Conservation (phyloP, 2,797 vertebrate genomes). For the Macropodus opercularis region DNA sequence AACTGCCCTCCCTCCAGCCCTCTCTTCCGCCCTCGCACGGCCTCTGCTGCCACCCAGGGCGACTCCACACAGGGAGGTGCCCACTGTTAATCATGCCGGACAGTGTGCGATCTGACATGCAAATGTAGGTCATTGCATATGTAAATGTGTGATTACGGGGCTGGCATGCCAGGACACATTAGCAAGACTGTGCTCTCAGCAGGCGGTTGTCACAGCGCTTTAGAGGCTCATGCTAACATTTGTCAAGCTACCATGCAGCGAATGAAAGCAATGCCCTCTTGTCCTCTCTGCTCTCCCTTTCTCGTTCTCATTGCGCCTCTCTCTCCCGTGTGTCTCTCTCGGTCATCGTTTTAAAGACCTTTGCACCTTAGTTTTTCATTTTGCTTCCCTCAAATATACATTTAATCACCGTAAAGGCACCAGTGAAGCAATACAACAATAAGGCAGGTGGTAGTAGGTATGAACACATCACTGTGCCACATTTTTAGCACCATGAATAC, state of each 20-base stretch:
- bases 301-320: too few species aligned
- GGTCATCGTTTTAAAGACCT: conserved; percentile 19
- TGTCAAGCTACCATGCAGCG: conserved; percentile 90
- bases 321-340: conserved; percentile 9
- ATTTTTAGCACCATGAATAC: conserved; percentile 1
- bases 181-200: conserved; percentile 97
- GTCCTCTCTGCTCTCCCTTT: conserved; percentile 39
- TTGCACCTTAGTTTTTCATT: conserved; percentile 7
- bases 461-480: conserved; percentile 5
- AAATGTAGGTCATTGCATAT: conserved; percentile 99
- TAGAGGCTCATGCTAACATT: conserved; percentile 92
- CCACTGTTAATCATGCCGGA: conserved; percentile 94
- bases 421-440: not conserved
- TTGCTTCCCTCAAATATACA: not conserved
- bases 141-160: conserved; percentile 99
- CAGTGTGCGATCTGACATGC: conserved; percentile 99
- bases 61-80: conserved; percentile 91
- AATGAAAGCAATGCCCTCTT: conserved; percentile 87
- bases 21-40: conserved; percentile 89
- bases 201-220: conserved; percentile 95
- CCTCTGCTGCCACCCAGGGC: conserved; percentile 90
- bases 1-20: conserved; percentile 87
- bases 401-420: not conserved
- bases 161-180: conserved; percentile 99
- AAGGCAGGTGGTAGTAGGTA: not conserved